Percentiles rank a stretch among this genome's conserved stretches.
Evolutionary conservation across 1,140 invertebrate species (phyloP).

Genomic region (Rhopalosiphum maidis): DNA sequence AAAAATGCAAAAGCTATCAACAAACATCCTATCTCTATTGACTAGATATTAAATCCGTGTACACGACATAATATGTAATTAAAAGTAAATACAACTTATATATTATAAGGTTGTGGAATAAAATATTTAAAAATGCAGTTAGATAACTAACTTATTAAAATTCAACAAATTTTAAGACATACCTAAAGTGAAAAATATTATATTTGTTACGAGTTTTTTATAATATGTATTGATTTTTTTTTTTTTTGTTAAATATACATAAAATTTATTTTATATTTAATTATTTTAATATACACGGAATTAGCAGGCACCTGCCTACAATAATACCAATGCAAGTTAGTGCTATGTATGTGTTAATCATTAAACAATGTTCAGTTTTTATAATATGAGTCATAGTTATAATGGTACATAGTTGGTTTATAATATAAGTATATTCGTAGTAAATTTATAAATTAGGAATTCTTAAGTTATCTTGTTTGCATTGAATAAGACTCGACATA

Average conservation of each 20-base stretch:
- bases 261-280: not conserved
- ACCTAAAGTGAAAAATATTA: not conserved
- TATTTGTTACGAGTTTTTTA: not conserved
- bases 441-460: not conserved
- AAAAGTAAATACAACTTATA: too few species aligned
- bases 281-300: not conserved
- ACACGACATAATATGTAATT: too few species aligned
- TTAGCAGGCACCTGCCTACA: not conserved
- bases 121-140: not conserved
- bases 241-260: not conserved
- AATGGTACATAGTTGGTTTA: not conserved
- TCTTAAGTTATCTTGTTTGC: slow-evolving; percentile 1
- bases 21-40: too few species aligned
- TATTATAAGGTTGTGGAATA: too few species aligned
- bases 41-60: too few species aligned
- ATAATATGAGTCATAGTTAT: not conserved
- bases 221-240: not conserved
- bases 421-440: not conserved
- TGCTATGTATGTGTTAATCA: not conserved
- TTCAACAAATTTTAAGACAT: not conserved
- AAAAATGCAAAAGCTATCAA: too few species aligned
- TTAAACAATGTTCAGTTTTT: not conserved
- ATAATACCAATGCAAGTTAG: not conserved
- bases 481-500: not conserved
- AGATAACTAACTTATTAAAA: not conserved